A percentile compares a stretch with the other conserved stretches of the same genome.
Conservation (phyloP, 2,888 invertebrate species). For the Coleophora deauratella region DNA sequence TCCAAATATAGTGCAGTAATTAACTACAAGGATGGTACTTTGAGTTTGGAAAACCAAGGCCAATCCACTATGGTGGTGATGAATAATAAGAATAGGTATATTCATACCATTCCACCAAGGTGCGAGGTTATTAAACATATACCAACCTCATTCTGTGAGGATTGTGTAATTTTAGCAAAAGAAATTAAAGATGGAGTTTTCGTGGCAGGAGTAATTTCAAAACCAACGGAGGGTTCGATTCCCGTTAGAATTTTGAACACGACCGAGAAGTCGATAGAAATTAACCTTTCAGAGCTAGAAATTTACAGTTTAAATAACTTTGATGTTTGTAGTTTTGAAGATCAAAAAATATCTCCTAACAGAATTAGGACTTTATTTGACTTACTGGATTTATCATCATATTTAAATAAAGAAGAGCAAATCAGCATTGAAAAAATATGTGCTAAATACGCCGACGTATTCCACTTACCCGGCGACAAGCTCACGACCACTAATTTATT, state of each 20-base stretch:
- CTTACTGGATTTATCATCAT: conserved; percentile 12
- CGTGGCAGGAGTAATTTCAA: conserved; percentile 12
- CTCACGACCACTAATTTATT: conserved; percentile 11
- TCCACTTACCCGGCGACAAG: conserved; percentile 15
- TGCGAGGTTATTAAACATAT: conserved; percentile 14
- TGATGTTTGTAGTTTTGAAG: conserved; percentile 13
- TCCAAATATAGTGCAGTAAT: conserved; percentile 8
- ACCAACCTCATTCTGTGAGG: conserved; percentile 6
- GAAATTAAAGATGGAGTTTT: conserved; percentile 14
- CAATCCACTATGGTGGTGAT: neutral
- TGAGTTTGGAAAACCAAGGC: neutral
- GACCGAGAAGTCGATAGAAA: conserved; percentile 7
- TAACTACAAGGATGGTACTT: conserved; percentile 7
- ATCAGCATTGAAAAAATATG: conserved; percentile 14
- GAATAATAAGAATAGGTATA: conserved; percentile 2
- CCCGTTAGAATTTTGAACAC: conserved; percentile 16
- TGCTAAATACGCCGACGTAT: conserved; percentile 17
- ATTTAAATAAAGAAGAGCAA: conserved; percentile 6
- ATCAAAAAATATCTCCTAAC: conserved; percentile 10
- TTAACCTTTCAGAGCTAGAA: conserved; percentile 9
- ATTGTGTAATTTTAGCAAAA: conserved; percentile 12
- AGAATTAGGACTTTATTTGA: conserved; percentile 17
- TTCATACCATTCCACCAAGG: conserved; percentile 12
- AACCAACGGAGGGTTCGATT: conserved; percentile 11
- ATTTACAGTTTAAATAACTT: conserved; percentile 9